Evolutionary conservation across 2,797 vertebrate genomes (phyloP), one percentile per base, ranked within the genome.

Genomic region (Micromesistius poutassou): DNA sequence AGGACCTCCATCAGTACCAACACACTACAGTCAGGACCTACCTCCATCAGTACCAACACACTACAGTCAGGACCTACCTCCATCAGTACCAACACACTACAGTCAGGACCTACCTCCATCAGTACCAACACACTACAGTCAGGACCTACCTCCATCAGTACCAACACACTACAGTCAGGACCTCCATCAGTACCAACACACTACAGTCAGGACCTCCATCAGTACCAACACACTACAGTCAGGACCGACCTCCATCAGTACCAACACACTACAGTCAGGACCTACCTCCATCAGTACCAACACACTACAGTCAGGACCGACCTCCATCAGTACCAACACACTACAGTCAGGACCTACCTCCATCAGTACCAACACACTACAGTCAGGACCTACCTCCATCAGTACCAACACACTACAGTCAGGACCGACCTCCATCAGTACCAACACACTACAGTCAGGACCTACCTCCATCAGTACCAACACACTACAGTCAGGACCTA

Each of bases 1-100:
- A n/a, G n/a, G n/a, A n/a, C n/a, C n/a, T n/a, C n/a, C n/a, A n/a
- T n/a, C n/a, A n/a, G n/a, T n/a, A n/a, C n/a, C n/a, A n/a, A n/a
- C n/a, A n/a, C n/a, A n/a, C n/a, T n/a, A 73, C 71, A 19, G 76
- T 75, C n/a, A 35, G 38, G 25, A 25, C 62, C 36, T 31, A 55
- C 38, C 19, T 50, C 16, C 0, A 33, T 1, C n/a, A n/a, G n/a
- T n/a, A n/a, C n/a, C n/a, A n/a, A n/a, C n/a, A n/a, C n/a, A n/a
- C 4, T 71, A 22, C 72, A 68, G 35, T 0, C n/a, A 35, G 38
- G 25, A 25, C 62, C 36, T 31, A 55, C 38, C 19, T 50, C 16
- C 0, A 33, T 1, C n/a, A n/a, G n/a, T n/a, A n/a, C n/a, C n/a
- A n/a, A n/a, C n/a, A n/a, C n/a, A n/a, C 4, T 71, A 22, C 72